These are phyloP conservation scores for Hydrocynus forskahlii DNA, from an alignment of 2,797 vertebrate species.

Conservation along the genomic window DNA sequence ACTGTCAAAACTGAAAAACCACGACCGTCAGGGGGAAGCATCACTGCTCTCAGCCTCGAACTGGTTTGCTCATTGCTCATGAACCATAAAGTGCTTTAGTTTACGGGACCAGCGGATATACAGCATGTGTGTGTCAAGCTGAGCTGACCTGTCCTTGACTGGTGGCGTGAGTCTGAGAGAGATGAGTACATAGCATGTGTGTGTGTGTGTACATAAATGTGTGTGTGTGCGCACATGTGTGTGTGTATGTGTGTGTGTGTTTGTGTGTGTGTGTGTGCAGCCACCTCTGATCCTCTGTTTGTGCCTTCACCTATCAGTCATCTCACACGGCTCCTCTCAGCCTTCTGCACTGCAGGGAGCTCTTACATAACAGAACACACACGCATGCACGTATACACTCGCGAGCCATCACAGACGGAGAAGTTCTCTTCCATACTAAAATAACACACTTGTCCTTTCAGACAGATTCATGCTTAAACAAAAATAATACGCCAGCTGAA, in stretches of 20 bases:
- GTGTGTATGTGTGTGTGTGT: slow-evolving; percentile 11
- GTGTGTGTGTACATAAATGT: too few species aligned
- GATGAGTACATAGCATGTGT: not conserved
- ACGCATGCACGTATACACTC: not conserved
- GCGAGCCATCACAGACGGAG: not conserved
- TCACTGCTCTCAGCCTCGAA: not conserved
- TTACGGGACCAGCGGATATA: not conserved
- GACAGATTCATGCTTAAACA: not conserved
- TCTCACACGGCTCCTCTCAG: not conserved
- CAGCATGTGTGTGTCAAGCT: not conserved
- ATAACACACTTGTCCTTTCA: not conserved
- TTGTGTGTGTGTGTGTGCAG: not conserved
- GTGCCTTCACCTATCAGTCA: slow-evolving; percentile 20
- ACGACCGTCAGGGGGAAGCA: not conserved
- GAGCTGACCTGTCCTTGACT: slow-evolving; percentile 12
- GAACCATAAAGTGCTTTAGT: not conserved
- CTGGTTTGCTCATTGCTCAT: not conserved
- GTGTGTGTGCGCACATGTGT: slow-evolving; percentile 8
- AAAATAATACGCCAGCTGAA: too few species aligned
- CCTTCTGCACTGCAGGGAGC: slow-evolving; percentile 24
- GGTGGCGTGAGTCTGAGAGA: not conserved
- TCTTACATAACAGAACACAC: slow-evolving; percentile 7
- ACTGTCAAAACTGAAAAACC: not conserved
- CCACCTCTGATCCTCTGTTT: not conserved
- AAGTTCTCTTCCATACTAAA: not conserved